Evolutionary conservation across 2,113 vertebrate genomes (phyloP).

Genomic region (Catharus minimus): DNA sequence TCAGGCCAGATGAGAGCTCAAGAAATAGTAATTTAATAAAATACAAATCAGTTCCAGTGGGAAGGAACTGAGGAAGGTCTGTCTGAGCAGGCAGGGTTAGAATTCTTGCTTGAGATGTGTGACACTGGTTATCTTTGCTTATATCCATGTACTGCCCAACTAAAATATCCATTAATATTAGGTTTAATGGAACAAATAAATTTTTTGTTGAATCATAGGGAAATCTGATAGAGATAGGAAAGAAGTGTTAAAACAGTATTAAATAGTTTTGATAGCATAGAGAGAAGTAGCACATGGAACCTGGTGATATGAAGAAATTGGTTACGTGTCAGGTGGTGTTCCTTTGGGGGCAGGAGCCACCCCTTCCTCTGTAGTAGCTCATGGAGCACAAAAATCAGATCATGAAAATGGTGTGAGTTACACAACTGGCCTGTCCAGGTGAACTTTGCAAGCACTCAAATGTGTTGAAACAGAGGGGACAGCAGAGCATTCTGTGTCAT

Average conservation of each 20-base stretch:
- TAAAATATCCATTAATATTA: neutral
- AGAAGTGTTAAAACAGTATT: neutral
- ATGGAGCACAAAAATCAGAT: neutral
- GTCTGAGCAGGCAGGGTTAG: neutral
- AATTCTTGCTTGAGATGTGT: neutral
- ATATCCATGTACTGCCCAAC: neutral
- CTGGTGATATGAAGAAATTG: neutral
- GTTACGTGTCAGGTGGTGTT: neutral
- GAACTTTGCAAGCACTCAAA: neutral
- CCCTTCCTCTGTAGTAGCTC: neutral
- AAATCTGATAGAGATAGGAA: neutral
- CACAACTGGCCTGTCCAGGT: neutral
- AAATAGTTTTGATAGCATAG: neutral
- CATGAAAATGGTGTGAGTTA: neutral
- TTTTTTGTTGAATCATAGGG: neutral
- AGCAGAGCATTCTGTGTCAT: neutral
- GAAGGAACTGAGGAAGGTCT: neutral
- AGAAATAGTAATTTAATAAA: neutral
- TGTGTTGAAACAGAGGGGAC: neutral
- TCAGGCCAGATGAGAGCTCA: neutral
- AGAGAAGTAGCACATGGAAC: neutral
- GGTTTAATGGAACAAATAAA: neutral
- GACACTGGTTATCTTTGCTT: neutral
- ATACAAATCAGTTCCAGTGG: neutral
- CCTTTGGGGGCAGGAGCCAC: neutral